phyloP scores from a whole-genome alignment of 1,140 invertebrate species.

The Musca domestica region DNA sequence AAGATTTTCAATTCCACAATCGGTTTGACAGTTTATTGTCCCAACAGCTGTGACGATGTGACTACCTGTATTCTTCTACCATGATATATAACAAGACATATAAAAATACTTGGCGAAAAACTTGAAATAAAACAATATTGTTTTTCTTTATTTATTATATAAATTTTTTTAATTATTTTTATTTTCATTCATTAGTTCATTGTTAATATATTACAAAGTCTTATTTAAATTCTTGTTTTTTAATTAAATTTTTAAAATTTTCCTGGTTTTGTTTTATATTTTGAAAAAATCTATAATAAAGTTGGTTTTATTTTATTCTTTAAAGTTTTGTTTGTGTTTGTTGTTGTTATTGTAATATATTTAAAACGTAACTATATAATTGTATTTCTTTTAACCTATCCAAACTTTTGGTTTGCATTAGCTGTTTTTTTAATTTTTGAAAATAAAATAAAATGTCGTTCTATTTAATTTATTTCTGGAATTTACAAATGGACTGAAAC shows the following conservation, averaged over 20 bases:
- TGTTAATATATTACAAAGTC: constrained; percentile 24
- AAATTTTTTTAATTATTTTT: constrained; percentile 14
- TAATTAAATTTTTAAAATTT: constrained; percentile 17
- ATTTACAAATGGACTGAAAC: no score
- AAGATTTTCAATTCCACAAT: no score
- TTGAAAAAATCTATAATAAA: constrained; percentile 12
- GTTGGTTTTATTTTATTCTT: constrained; percentile 7
- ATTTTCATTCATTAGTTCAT: not conserved
- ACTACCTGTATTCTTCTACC: no score
- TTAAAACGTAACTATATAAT: constrained; percentile 12
- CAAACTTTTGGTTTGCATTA: no score
- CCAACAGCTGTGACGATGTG: no score
- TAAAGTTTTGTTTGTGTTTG: not conserved
- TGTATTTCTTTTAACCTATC: not conserved
- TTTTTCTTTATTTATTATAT: constrained; percentile 13
- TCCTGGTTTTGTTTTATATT: constrained; percentile 4
- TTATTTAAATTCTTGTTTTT: constrained; percentile 21
- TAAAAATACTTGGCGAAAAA: no score
- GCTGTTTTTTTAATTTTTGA: no score
- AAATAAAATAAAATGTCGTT: no score
- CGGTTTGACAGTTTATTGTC: no score
- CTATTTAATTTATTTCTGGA: no score
- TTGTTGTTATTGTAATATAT: no score
- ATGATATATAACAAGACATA: no score
- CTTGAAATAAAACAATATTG: constrained; percentile 3